Evolutionary conservation across 2,113 vertebrate genomes (phyloP).

Genomic region (Daboia siamensis): DNA sequence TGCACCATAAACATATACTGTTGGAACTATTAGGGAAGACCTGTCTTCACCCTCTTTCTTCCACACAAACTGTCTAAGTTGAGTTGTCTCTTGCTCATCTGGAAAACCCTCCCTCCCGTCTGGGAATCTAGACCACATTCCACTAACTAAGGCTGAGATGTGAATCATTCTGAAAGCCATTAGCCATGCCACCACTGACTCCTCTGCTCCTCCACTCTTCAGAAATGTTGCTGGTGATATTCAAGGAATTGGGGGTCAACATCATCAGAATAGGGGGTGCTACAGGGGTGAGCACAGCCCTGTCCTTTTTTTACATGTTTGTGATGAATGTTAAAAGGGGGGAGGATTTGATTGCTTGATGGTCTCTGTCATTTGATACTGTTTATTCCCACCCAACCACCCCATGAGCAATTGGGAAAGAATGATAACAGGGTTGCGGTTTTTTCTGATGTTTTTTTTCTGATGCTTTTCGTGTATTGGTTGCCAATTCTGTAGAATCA

Average conservation of each 20-base stretch:
- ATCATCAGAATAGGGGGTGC: background rate
- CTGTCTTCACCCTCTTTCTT: background rate
- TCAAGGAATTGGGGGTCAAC: background rate
- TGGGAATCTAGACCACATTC: background rate
- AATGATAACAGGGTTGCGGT: background rate
- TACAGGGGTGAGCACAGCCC: background rate
- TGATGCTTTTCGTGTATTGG: background rate
- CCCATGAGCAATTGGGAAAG: slow-evolving; percentile 16
- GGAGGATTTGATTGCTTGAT: background rate
- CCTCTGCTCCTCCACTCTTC: background rate
- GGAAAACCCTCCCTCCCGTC: background rate
- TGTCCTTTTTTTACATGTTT: background rate
- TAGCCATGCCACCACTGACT: slow-evolving; percentile 4
- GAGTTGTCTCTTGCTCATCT: background rate
- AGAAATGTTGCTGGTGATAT: background rate
- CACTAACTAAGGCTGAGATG: slow-evolving; percentile 37
- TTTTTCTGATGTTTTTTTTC: background rate
- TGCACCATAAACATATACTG: background rate
- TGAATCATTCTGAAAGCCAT: slow-evolving; percentile 29
- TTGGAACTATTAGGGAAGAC: background rate
- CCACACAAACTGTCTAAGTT: background rate
- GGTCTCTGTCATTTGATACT: background rate
- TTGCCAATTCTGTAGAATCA: background rate
- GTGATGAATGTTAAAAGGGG: background rate
- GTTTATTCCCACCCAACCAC: background rate